Evolutionary conservation across 2,113 vertebrate species (phyloP).

Genomic region (Halichoerus grypus): DNA sequence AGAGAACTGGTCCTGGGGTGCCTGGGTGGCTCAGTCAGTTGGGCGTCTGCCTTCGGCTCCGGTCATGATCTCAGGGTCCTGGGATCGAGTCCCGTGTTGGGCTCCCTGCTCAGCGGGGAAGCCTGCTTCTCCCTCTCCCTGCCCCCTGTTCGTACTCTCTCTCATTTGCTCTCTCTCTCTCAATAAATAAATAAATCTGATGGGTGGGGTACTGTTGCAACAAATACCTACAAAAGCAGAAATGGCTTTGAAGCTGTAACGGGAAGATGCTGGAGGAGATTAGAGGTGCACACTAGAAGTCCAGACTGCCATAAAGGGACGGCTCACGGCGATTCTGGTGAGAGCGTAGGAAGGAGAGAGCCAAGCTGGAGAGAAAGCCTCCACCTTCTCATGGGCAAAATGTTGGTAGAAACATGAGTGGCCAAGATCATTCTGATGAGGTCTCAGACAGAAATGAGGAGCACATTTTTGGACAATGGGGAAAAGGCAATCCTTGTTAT

Average conservation of each 20-base stretch:
- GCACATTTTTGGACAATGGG: neutral
- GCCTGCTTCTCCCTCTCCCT: neutral
- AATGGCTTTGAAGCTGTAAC: neutral
- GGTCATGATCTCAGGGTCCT: neutral
- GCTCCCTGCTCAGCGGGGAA: neutral
- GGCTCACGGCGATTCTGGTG: neutral
- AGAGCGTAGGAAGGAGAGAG: too few species aligned
- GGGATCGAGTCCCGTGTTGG: neutral
- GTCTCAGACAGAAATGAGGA: neutral
- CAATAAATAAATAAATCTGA: neutral
- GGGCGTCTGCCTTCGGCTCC: neutral
- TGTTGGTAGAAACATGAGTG: neutral
- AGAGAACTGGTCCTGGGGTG: neutral
- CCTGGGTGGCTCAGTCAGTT: neutral
- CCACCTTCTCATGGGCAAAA: neutral
- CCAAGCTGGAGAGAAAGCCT: neutral
- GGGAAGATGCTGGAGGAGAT: neutral
- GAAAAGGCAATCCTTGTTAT: neutral
- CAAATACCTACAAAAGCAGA: neutral
- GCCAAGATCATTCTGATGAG: neutral
- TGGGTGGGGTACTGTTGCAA: neutral
- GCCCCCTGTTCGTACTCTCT: neutral
- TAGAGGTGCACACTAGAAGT: neutral
- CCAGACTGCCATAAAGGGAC: neutral
- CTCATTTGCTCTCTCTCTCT: too few species aligned